A percentile compares a stretch with the other conserved stretches of the same genome.
Conservation (phyloP, 2,797 vertebrate species). For the Hyperoplus lanceolatus region DNA sequence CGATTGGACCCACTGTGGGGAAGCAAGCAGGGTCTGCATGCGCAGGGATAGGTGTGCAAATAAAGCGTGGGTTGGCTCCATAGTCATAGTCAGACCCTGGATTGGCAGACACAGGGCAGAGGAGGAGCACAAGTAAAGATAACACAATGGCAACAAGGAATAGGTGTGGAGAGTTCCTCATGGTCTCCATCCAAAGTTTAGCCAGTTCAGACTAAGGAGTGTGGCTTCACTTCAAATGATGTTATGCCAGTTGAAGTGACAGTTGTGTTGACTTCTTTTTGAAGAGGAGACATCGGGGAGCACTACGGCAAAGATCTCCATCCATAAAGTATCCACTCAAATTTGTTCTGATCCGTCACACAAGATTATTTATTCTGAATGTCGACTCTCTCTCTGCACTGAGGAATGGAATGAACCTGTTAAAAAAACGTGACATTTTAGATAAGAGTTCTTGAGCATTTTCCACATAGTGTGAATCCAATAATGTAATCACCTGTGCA, state of each 20-base stretch:
- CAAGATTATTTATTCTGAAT: not conserved
- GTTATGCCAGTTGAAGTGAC: conserved; percentile 27
- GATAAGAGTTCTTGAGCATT: not conserved
- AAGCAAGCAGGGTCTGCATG: conserved; percentile 84
- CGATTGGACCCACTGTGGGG: conserved; percentile 47
- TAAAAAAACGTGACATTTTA: conserved; percentile 46
- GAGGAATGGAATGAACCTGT: conserved; percentile 44
- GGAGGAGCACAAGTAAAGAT: conserved; percentile 49
- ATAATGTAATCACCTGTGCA: not conserved
- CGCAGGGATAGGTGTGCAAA: conserved; percentile 87
- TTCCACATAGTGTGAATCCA: not conserved
- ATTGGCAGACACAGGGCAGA: conserved; percentile 42
- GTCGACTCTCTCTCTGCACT: not conserved
- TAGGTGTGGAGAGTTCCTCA: conserved; percentile 53
- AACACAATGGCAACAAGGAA: conserved; percentile 24
- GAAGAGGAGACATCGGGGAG: conserved; percentile 46
- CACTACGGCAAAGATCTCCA: conserved; percentile 16
- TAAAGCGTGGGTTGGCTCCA: conserved; percentile 83
- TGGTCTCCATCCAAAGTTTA: conserved; percentile 52
- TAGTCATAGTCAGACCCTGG: conserved; percentile 71
- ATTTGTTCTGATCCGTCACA: not conserved
- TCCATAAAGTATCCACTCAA: conserved; percentile 22
- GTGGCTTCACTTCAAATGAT: conserved; percentile 51
- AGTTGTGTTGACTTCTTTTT: conserved; percentile 27
- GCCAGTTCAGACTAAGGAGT: conserved; percentile 37